Base-by-base conservation (phyloP, 2,797 vertebrate genomes). In the Menidia menidia region DNA sequence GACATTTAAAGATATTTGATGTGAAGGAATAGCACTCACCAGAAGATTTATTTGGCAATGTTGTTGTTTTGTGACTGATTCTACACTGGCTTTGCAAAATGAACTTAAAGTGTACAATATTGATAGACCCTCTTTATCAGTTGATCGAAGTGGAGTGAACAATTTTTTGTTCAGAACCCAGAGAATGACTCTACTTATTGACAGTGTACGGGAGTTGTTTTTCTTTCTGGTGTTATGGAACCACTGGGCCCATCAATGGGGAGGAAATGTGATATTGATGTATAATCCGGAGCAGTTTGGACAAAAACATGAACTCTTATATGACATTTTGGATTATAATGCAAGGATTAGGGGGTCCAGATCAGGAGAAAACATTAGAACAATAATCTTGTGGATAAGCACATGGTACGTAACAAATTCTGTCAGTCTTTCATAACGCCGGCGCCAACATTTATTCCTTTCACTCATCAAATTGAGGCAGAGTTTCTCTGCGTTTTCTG, bases 301-400 rank as follows among this genome's bases (percentile, higher is more conserved):
- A 60, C 19, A 39, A 39, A 83, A 69, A 68, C 64, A 69, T 48
- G 39, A 71, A 79, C 82, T 50, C 65, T 79, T 55, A 60, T 65
- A 56, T 25, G 84, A 82, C 54, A 81, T 32, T 61, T 32, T 12
- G 58, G 75, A 71, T 89, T 88, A 80, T 82, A 59, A 87, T 70
- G 58, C 18, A 73, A 60, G 84, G 84, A 91, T 90, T 88, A 88
- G 60, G 33, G 18, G 25, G 43, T 42, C 7, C 63, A 76, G 87
- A 91, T 83, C 87, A 87, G 67, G 78, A 68, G 66, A 69, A 58
- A 79, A 84, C 73, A 83, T 74, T 66, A 72, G 67, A 81, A 69
- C 16, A 18, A 87, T 89, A 89, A 92, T 92, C 88, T 79, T 15
- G 42, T 71, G 79, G 77, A 81, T 82, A 83, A 80, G 60, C 60